Evolutionary conservation across 2,113 vertebrate species (phyloP).

Genomic region (Cygnus buccinator): DNA sequence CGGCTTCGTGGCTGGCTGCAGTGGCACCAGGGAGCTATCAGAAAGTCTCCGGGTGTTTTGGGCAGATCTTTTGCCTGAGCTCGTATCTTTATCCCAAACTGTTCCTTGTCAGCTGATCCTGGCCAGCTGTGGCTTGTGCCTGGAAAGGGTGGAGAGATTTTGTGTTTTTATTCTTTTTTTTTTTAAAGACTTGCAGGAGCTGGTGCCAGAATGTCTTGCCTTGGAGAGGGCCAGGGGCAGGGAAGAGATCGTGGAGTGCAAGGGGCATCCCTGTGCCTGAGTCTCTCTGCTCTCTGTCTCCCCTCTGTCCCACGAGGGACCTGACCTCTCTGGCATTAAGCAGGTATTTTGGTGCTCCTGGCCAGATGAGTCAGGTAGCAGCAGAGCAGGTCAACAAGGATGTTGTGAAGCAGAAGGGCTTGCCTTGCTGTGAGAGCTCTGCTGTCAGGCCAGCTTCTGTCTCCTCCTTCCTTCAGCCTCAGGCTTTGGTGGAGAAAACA

Average conservation of each 20-base stretch:
- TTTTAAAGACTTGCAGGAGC: not conserved
- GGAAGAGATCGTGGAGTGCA: accelerated
- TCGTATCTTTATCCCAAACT: not conserved
- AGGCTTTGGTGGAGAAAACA: not conserved
- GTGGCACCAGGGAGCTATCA: accelerated
- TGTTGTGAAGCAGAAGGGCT: not conserved
- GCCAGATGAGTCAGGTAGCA: not conserved
- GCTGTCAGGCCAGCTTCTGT: not conserved
- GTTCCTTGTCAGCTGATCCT: conserved; percentile 22
- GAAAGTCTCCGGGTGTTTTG: not conserved
- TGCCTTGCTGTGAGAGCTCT: not conserved
- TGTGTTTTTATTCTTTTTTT: not conserved
- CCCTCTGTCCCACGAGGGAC: not conserved
- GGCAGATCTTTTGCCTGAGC: conserved; percentile 18
- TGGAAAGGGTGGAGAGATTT: conserved; percentile 7
- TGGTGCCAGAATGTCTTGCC: not conserved
- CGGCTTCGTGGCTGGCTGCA: not conserved
- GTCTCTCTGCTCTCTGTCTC: not conserved
- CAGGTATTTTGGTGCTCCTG: not conserved
- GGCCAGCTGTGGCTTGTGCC: not conserved
- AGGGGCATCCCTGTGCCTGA: not conserved
- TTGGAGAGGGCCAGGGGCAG: not conserved
- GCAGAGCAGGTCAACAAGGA: not conserved
- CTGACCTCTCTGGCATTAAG: accelerated
- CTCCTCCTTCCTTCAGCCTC: not conserved